A percentile compares a stretch with the other conserved stretches of the same genome.
phyloP scores from a whole-genome alignment of 2,888 invertebrate genomes.

The Apotomis capreana region DNA sequence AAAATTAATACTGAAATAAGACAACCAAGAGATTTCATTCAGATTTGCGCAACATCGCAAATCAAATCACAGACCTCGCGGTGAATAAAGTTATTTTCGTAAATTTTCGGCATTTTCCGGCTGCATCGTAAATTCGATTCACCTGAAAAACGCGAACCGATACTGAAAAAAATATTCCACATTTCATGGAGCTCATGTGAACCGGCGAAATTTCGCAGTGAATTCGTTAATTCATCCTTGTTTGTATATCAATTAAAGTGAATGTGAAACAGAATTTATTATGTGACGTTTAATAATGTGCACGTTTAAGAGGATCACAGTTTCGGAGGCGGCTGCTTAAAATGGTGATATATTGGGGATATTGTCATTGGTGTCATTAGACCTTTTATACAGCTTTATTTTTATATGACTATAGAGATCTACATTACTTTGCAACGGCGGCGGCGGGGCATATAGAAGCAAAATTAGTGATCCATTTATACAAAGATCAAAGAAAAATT shows the following conservation, averaged over 20 bases:
- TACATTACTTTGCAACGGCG: too few species aligned
- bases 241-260: constrained; percentile 56
- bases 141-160: not conserved
- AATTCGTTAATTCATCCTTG: constrained; percentile 54
- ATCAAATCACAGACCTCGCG: not conserved
- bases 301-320: constrained; percentile 9
- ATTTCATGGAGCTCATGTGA: constrained; percentile 19
- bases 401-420: too few species aligned
- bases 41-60: not conserved
- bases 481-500: too few species aligned
- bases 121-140: not conserved
- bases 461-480: too few species aligned
- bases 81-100: not conserved
- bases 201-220: constrained; percentile 42
- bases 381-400: too few species aligned
- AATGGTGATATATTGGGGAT: not conserved
- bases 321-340: constrained; percentile 1
- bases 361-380: too few species aligned
- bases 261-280: constrained; percentile 56
- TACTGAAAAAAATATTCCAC: constrained; percentile 15
- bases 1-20: not conserved
- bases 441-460: too few species aligned
- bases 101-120: not conserved
- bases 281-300: constrained; percentile 43
- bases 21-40: not conserved